These are phyloP conservation scores for Crossoptilon crossoptilon DNA, from an alignment of 2,797 vertebrate species.

Conservation along the genomic window DNA sequence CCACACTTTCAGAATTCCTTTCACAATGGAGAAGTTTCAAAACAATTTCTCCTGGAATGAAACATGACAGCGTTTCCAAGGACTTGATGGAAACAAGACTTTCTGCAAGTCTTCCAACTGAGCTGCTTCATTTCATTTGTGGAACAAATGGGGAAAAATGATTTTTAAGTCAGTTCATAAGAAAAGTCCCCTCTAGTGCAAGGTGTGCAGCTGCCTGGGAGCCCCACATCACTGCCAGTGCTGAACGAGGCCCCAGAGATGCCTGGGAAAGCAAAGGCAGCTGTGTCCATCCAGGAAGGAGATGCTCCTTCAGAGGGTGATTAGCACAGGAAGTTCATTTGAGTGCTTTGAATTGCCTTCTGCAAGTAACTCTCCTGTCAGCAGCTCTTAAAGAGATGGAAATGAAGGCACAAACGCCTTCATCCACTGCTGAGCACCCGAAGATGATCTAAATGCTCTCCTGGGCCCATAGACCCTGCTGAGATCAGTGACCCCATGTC, in stretches of 20 bases:
- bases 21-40: neutral
- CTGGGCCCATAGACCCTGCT: rapidly evolving
- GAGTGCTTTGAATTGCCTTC: neutral
- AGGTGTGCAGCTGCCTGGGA: neutral
- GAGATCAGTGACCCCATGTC: neutral
- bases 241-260: neutral
- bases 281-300: neutral
- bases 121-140: constrained; percentile 37
- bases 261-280: neutral
- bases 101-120: constrained; percentile 32
- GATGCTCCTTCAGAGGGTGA: neutral
- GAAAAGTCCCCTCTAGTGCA: neutral
- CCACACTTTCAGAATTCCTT: neutral
- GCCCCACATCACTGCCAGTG: neutral
- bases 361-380: neutral
- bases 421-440: neutral
- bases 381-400: neutral
- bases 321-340: neutral
- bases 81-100: constrained; percentile 54
- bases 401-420: neutral
- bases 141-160: constrained; percentile 39
- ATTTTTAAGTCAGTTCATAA: neutral
- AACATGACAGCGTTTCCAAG: constrained; percentile 55
- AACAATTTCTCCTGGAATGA: constrained; percentile 50
- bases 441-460: neutral